phyloP scores from a whole-genome alignment of 2,888 invertebrate genomes.

The Glyphotaelius pellucidus region DNA sequence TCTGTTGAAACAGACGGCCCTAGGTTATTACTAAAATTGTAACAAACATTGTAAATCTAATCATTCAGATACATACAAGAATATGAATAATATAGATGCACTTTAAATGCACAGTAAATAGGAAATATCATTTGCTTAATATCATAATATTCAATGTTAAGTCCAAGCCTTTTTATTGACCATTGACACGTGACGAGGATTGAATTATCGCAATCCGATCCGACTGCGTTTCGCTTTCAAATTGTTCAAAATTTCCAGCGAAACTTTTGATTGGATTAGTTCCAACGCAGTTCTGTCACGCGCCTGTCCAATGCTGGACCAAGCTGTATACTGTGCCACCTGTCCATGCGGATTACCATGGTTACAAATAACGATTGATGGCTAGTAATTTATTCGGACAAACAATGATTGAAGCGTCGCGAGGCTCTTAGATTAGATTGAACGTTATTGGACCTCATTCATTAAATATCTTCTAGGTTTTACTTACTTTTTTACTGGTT shows the following conservation, averaged over 20 bases:
- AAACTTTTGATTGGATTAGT: conserved; percentile 19
- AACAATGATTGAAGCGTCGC: background rate
- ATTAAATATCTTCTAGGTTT: background rate
- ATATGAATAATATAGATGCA: background rate
- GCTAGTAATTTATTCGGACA: background rate
- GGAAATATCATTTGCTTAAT: no score
- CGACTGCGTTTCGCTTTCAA: background rate
- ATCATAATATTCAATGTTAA: background rate
- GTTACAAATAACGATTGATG: background rate
- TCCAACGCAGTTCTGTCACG: background rate
- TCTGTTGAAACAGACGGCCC: no score
- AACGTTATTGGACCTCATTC: background rate
- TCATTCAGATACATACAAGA: no score
- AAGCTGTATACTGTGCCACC: background rate
- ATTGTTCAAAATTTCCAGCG: background rate
- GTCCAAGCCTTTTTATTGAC: background rate
- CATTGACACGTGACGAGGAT: background rate
- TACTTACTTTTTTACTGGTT: no score
- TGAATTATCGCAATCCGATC: background rate
- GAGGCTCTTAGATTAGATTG: background rate
- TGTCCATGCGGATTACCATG: background rate
- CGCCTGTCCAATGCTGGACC: background rate
- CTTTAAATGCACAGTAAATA: background rate
- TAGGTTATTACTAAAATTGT: background rate
- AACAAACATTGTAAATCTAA: background rate